Conservation (phyloP, 2,888 invertebrate genomes). For the Serripes groenlandicus region DNA sequence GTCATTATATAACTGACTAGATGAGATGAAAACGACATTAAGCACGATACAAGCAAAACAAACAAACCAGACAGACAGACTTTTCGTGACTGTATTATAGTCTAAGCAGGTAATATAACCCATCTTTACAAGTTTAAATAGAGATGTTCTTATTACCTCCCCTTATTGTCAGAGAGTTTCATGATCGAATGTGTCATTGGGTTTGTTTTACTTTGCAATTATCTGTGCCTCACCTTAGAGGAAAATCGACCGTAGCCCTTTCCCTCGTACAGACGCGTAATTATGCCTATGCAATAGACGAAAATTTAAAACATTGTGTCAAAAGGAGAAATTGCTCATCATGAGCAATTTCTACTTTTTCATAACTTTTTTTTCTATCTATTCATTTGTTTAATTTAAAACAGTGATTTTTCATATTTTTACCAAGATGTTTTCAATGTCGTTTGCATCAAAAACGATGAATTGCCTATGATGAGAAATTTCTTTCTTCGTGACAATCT, state of each 20-base stretch:
- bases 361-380: background rate
- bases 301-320: background rate
- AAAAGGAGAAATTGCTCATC: conserved; percentile 1
- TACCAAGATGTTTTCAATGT: background rate
- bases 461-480: too few species aligned
- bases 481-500: too few species aligned
- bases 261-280: background rate
- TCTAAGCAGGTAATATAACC: too few species aligned
- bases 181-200: background rate
- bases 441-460: too few species aligned
- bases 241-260: background rate
- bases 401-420: background rate
- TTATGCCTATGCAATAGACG: background rate
- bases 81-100: too few species aligned
- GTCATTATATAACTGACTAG: too few species aligned
- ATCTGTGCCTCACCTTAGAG: background rate
- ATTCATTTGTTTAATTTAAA: background rate
- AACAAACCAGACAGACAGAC: too few species aligned
- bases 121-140: background rate
- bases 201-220: background rate
- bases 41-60: too few species aligned
- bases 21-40: too few species aligned
- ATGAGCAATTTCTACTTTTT: background rate
- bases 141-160: background rate
- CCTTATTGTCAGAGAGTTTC: background rate